Conservation (phyloP, 2,113 vertebrate species). For the Callipepla californica region DNA sequence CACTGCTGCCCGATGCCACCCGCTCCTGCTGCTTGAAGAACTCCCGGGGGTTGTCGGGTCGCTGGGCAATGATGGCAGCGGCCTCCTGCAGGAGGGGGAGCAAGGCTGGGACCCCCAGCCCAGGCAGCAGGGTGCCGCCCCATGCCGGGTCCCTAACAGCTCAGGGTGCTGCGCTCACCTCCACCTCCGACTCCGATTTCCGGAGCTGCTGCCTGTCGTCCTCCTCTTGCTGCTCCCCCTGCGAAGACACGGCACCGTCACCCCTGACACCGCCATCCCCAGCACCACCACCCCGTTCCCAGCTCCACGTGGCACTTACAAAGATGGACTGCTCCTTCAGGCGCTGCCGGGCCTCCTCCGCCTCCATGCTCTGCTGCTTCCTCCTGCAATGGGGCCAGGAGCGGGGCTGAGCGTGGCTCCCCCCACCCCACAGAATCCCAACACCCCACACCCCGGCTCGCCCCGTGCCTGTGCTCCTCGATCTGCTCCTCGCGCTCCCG, state of each 20-base stretch:
- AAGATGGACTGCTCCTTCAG: slow-evolving; percentile 85
- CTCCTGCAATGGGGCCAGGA: slow-evolving; percentile 73
- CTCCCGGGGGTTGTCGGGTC: slow-evolving; percentile 93
- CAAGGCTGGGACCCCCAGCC: not conserved
- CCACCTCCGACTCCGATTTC: slow-evolving; percentile 91
- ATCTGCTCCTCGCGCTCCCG: slow-evolving; percentile 93
- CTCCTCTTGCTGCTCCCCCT: slow-evolving; percentile 81
- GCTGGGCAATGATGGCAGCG: slow-evolving; percentile 95
- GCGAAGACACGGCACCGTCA: not conserved
- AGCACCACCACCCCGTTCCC: fast-evolving
- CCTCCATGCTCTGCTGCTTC: slow-evolving; percentile 90
- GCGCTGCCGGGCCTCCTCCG: slow-evolving; percentile 90
- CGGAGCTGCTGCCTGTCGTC: slow-evolving; percentile 88
- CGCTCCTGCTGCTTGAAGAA: slow-evolving; percentile 95
- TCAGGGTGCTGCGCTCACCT: slow-evolving; percentile 77
- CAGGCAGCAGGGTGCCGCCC: fast-evolving
- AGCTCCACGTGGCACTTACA: slow-evolving; percentile 74
- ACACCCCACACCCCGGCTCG: not conserved
- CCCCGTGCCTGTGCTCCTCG: slow-evolving; percentile 90
- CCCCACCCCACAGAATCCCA: not conserved
- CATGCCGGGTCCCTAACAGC: not conserved
- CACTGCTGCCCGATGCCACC: slow-evolving; percentile 85
- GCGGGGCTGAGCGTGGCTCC: not conserved
- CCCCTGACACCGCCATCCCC: not conserved
- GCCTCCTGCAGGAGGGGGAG: slow-evolving; percentile 84